Conservation (phyloP, 2,888 invertebrate species). For the Diplazon laetatorius region DNA sequence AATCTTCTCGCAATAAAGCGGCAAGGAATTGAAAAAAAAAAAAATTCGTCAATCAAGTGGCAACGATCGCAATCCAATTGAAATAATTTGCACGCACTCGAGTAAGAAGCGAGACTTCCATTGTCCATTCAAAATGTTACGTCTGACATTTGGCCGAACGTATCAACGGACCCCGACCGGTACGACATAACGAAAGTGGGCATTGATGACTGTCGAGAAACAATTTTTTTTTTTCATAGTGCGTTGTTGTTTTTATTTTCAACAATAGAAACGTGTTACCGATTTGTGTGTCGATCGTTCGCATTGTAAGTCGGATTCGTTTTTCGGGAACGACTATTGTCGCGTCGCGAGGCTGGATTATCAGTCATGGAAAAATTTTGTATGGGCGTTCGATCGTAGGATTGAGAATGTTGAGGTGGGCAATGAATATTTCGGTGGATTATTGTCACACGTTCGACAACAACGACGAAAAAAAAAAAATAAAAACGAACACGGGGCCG, state of each 20-base stretch:
- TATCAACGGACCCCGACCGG: too few species aligned
- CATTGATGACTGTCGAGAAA: not conserved
- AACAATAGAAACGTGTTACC: not conserved
- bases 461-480: too few species aligned
- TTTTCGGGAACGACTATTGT: not conserved
- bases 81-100: constrained; percentile 29
- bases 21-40: not conserved
- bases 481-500: constrained; percentile 9
- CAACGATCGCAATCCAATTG: not conserved
- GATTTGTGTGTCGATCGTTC: not conserved
- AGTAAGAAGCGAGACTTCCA: not conserved
- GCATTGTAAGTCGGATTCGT: not conserved
- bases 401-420: not conserved
- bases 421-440: too few species aligned
- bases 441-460: not conserved
- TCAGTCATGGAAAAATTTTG: not conserved
- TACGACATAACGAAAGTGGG: not conserved
- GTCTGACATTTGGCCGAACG: not conserved
- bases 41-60: not conserved
- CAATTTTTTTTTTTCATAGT: not conserved
- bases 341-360: not conserved
- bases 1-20: too few species aligned
- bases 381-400: not conserved
- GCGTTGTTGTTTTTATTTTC: not conserved
- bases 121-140: constrained; percentile 27